phyloP scores from a whole-genome alignment of 1,140 invertebrate genomes.

The Pollicipes pollicipes region DNA sequence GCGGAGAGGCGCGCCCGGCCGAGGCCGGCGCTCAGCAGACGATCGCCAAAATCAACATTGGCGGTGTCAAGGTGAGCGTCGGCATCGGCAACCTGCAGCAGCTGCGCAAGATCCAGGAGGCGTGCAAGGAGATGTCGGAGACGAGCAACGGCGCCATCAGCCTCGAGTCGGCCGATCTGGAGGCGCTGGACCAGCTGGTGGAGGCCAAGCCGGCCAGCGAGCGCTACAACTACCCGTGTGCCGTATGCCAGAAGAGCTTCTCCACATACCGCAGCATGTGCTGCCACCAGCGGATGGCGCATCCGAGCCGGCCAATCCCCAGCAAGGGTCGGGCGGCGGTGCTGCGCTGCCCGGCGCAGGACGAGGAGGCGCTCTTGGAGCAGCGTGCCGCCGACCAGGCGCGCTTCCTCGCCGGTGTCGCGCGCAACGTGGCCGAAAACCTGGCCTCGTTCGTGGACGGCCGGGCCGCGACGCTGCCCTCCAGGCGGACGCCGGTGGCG shows the following conservation, averaged over 20 bases:
- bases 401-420: conserved; percentile 38
- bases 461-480: no score
- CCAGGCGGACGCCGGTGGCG: no score
- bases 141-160: background rate
- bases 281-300: conserved; percentile 21
- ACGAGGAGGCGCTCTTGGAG: conserved; percentile 12
- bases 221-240: conserved; percentile 19
- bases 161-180: conserved; percentile 17
- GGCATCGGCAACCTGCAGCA: conserved; percentile 1
- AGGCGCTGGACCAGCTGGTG: conserved; percentile 14
- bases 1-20: conserved; percentile 15
- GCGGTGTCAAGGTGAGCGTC: conserved; percentile 17
- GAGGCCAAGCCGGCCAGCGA: conserved; percentile 17
- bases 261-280: conserved; percentile 22
- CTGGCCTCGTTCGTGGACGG: conserved; percentile 40
- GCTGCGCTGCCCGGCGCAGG: background rate
- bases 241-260: conserved; percentile 28
- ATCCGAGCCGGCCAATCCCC: conserved; percentile 11
- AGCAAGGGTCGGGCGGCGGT: background rate
- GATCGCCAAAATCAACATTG: conserved; percentile 21
- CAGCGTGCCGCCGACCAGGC: conserved; percentile 24
- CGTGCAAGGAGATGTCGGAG: background rate
- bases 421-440: conserved; percentile 43
- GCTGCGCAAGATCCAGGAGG: background rate
- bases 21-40: conserved; percentile 15